Conservation (phyloP, 2,888 invertebrate genomes). For the Deroplatys truncata region DNA sequence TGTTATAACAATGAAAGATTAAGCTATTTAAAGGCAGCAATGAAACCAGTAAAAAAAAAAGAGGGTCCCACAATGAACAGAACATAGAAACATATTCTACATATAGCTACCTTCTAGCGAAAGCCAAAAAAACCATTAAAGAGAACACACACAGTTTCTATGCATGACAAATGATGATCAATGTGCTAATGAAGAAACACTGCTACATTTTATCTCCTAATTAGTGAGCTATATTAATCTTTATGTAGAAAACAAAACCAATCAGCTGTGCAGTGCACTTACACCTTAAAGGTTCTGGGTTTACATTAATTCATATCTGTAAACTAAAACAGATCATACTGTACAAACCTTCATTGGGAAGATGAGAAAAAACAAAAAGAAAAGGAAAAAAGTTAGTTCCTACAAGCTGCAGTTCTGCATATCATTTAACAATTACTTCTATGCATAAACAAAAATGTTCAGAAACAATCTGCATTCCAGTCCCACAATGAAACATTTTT, state of each 20-base stretch:
- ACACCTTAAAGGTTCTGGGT: not conserved
- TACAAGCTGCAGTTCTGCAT: not conserved
- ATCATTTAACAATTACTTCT: not conserved
- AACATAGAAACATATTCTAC: slow-evolving; percentile 1
- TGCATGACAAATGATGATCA: not conserved
- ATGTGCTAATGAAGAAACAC: not conserved
- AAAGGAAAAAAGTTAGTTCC: not conserved
- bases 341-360: not conserved
- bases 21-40: not conserved
- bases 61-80: not conserved
- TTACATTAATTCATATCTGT: not conserved
- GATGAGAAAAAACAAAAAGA: not conserved
- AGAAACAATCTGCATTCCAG: not conserved
- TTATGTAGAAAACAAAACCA: not conserved
- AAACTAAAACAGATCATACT: not conserved
- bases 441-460: not conserved
- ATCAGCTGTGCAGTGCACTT: not conserved
- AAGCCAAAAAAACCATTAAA: slow-evolving; percentile 21
- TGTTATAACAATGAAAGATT: not conserved
- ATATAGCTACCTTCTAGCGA: slow-evolving; percentile 23
- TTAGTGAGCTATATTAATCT: not conserved
- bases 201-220: not conserved
- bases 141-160: slow-evolving; percentile 12
- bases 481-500: not conserved
- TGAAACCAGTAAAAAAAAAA: not conserved